Evolutionary conservation across 64 coral and sea anemone genomes (phyloP), one percentile per base, ranked within the genome.

Genomic region (Porites lutea): DNA sequence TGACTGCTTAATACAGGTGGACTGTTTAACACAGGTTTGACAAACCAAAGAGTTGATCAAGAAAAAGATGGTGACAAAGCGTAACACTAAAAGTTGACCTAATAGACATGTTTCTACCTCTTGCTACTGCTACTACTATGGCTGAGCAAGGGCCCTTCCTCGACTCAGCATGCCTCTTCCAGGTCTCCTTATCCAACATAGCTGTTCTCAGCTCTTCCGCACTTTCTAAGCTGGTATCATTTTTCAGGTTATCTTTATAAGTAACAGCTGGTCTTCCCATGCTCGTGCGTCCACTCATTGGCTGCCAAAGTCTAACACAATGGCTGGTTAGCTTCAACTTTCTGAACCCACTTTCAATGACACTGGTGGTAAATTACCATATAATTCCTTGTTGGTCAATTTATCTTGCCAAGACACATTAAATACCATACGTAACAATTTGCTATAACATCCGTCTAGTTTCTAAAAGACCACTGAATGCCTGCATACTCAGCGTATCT

Each of bases 351-450:
- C 64, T 67, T 67, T 67, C 16, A 13, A 21, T 67, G 14, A 67
- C 21, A 67, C 64, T 67, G 64, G 64, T 13, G 64, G 13, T 18
- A 67, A 15, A 67, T 67, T 67, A 19, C 64, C 59, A 60, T 60
- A 14, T 67, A 67, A 3, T 67, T 67, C 64, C 19, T 67, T 15
- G 14, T 67, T 67, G 64, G 13, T 19, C 64, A 67, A 67, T 15
- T 67, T 67, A 67, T 67, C 64, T 67, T 67, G 64, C 64, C 64
- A 67, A 67, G 64, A 67, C 64, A 67, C 64, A 66, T 66, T 67
- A 18, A 67, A 67, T 67, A 67, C 64, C 64, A 66, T 66, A 66
- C 64, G 64, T 16, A 14, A 16, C 64, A 66, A 18, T 0, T 66
- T 66, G 64, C 14, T 66, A 66, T n/a, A n/a, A n/a, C n/a, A n/a